Percentiles rank a stretch among this genome's conserved stretches.
Evolutionary conservation across 2,113 vertebrate species (phyloP).

Genomic region (Gymnarchus niloticus): DNA sequence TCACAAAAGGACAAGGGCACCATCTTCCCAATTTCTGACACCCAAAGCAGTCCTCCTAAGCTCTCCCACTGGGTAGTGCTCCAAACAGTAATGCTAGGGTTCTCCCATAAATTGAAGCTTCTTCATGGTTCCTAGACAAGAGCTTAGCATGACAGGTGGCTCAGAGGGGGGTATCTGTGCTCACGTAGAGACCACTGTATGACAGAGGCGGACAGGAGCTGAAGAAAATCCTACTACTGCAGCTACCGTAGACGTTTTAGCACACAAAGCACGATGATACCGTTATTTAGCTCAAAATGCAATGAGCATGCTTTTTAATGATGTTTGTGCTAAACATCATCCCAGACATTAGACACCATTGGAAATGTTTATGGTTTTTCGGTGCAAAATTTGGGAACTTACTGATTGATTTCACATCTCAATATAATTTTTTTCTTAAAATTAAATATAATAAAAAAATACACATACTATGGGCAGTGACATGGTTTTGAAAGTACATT

Average conservation of each 20-base stretch:
- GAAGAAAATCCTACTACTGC: background rate
- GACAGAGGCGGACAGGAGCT: background rate
- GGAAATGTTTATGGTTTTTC: too few relatives aligned
- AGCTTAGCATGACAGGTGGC: background rate
- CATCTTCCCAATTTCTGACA: background rate
- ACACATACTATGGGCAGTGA: too few relatives aligned
- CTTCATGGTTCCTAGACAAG: background rate
- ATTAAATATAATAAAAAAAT: too few relatives aligned
- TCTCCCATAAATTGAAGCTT: background rate
- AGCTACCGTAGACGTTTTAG: background rate
- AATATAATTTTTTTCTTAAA: too few relatives aligned
- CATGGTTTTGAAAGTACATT: too few relatives aligned
- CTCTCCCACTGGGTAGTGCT: background rate
- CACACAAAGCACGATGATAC: background rate
- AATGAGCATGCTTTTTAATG: background rate
- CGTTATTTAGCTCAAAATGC: background rate
- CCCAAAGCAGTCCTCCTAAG: background rate
- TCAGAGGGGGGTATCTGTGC: background rate
- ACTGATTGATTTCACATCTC: too few relatives aligned
- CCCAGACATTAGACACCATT: background rate
- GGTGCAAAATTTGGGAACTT: too few relatives aligned
- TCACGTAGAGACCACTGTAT: background rate
- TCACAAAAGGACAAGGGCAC: background rate
- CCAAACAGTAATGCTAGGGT: background rate
- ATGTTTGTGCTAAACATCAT: background rate